These are phyloP conservation scores for Manduca sexta DNA, from an alignment of 1,140 invertebrate species.

Conservation along the genomic window DNA sequence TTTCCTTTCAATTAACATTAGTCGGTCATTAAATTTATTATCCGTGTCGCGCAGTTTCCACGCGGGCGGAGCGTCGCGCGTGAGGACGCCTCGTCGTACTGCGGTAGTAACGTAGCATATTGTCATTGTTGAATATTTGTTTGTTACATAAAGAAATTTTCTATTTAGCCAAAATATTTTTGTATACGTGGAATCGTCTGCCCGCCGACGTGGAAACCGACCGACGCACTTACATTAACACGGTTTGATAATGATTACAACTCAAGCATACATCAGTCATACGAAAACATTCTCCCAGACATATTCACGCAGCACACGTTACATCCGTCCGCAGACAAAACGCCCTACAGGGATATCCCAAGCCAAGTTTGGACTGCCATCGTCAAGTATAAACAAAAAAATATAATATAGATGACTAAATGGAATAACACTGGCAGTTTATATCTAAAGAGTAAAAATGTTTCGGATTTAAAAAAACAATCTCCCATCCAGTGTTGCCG, in stretches of 20 bases:
- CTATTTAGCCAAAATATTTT: no score
- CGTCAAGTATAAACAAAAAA: not conserved
- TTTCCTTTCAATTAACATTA: constrained; percentile 2
- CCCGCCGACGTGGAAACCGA: constrained; percentile 14
- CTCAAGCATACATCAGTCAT: constrained; percentile 32
- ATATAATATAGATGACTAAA: not conserved
- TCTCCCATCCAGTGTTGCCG: no score
- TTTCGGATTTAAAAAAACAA: no score
- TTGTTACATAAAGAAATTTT: no score
- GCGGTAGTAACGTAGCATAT: no score
- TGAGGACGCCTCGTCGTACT: no score
- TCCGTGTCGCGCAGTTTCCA: not conserved
- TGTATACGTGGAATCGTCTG: no score
- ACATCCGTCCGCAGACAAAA: constrained; percentile 19
- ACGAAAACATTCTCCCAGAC: constrained; percentile 7
- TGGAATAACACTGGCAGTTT: not conserved
- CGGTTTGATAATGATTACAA: constrained; percentile 32
- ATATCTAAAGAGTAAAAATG: not conserved
- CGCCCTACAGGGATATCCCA: constrained; percentile 13
- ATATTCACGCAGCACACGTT: constrained; percentile 17
- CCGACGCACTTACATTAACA: constrained; percentile 19
- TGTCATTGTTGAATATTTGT: no score
- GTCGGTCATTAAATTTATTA: constrained; percentile 4
- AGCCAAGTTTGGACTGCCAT: constrained; percentile 8
- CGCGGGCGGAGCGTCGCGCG: no score